phyloP scores from a whole-genome alignment of 1,140 invertebrate genomes.

The Oncopodura yosiiana region DNA sequence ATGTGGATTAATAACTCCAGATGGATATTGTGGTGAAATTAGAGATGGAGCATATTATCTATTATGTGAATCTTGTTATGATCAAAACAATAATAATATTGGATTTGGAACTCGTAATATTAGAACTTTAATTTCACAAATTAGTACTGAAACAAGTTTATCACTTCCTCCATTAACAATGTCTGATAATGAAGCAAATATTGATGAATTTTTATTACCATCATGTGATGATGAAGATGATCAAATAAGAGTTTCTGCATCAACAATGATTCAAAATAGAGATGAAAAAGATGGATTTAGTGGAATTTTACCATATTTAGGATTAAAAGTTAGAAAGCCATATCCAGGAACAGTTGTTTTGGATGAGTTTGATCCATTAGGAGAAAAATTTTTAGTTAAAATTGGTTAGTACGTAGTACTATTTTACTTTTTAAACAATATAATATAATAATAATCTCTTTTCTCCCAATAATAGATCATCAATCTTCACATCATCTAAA shows the following conservation, averaged over 20 bases:
- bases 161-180: constrained; percentile 27
- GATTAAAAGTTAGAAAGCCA: constrained; percentile 41
- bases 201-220: neutral
- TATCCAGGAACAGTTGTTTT: constrained; percentile 44
- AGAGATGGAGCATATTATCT: constrained; percentile 43
- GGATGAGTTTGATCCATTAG: constrained; percentile 48
- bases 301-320: constrained; percentile 37
- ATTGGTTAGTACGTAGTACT: neutral
- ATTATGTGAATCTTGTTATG: constrained; percentile 45
- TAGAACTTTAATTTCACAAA: neutral
- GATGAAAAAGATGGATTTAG: constrained; percentile 5
- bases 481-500: neutral
- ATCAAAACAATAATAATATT: constrained; percentile 44
- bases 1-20: constrained; percentile 41
- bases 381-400: constrained; percentile 42
- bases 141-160: constrained; percentile 21
- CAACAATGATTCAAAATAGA: neutral
- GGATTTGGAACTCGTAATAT: constrained; percentile 29
- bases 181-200: constrained; percentile 2
- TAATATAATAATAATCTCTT: no score
- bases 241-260: neutral
- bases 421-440: neutral
- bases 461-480: no score
- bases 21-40: constrained; percentile 43
- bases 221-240: neutral